These are phyloP conservation scores for Metaphire vulgaris DNA, from an alignment of 1,140 invertebrate genomes.

Conservation along the genomic window DNA sequence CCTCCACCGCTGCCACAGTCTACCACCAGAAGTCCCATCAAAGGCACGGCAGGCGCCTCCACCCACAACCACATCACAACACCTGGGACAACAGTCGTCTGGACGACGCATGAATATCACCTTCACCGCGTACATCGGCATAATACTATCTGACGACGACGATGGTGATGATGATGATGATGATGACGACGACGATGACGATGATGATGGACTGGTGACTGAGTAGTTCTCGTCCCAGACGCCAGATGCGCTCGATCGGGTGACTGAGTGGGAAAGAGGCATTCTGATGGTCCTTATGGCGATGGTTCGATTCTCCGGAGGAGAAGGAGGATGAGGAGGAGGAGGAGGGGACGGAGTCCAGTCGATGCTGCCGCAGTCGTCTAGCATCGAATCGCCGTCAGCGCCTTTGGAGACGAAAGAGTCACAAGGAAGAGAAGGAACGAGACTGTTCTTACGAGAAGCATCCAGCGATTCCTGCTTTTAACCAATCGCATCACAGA, in stretches of 20 bases:
- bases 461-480: too few relatives aligned
- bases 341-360: neutral
- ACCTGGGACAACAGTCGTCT: conserved; percentile 76
- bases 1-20: conserved; percentile 83
- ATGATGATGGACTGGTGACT: too few relatives aligned
- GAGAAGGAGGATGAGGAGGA: neutral
- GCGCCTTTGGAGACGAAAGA: too few relatives aligned
- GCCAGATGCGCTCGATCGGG: too few relatives aligned
- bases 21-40: conserved; percentile 69
- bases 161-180: neutral
- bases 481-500: too few relatives aligned
- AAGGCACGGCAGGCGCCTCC: conserved; percentile 27
- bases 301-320: neutral
- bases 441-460: too few relatives aligned
- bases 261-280: neutral
- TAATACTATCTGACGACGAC: neutral
- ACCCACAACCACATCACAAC: neutral
- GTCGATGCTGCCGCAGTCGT: neutral
- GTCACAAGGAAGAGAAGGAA: too few relatives aligned
- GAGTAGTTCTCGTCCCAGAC: too few relatives aligned
- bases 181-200: neutral
- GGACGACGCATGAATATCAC: conserved; percentile 60
- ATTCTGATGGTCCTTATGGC: neutral
- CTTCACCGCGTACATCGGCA: conserved; percentile 14
- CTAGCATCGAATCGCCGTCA: too few relatives aligned